A percentile compares a stretch with the other conserved stretches of the same genome.
phyloP scores from a whole-genome alignment of 2,888 invertebrate genomes.

The Cheilosia variabilis region DNA sequence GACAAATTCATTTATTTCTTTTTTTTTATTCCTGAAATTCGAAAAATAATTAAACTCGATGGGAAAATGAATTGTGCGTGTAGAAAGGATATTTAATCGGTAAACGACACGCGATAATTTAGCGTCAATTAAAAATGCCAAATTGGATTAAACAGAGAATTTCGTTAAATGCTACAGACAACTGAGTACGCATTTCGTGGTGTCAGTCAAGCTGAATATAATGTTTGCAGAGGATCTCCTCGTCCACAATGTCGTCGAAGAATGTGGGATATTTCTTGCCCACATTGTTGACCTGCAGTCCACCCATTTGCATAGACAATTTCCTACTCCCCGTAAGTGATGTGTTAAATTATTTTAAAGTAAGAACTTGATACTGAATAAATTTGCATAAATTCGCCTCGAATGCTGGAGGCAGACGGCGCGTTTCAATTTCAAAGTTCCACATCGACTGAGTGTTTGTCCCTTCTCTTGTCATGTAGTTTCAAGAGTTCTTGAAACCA shows the following conservation, averaged over 20 bases:
- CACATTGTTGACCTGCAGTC: background rate
- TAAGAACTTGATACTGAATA: slow-evolving; percentile 53
- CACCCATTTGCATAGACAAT: slow-evolving; percentile 33
- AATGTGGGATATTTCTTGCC: background rate
- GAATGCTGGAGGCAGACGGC: background rate
- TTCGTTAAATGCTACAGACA: background rate
- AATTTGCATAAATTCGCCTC: slow-evolving; percentile 44
- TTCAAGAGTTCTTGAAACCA: background rate
- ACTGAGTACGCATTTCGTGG: background rate
- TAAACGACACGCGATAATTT: slow-evolving; percentile 20
- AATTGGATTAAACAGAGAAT: background rate
- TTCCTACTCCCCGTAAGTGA: slow-evolving; percentile 24
- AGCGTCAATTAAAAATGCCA: slow-evolving; percentile 8
- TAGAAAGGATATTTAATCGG: slow-evolving; percentile 8
- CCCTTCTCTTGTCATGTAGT: background rate
- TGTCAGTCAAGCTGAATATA: background rate
- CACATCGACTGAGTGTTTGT: background rate
- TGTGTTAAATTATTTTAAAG: slow-evolving; percentile 47
- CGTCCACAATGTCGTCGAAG: too few relatives aligned
- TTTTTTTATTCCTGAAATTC: background rate
- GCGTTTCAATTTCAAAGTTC: slow-evolving; percentile 27
- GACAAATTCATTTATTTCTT: slow-evolving; percentile 4
- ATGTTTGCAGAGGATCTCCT: too few relatives aligned
- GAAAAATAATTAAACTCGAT: slow-evolving; percentile 6
- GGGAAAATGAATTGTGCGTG: slow-evolving; percentile 13